Evolutionary conservation across 2,113 vertebrate species (phyloP).

Genomic region (Glareola pratincola): DNA sequence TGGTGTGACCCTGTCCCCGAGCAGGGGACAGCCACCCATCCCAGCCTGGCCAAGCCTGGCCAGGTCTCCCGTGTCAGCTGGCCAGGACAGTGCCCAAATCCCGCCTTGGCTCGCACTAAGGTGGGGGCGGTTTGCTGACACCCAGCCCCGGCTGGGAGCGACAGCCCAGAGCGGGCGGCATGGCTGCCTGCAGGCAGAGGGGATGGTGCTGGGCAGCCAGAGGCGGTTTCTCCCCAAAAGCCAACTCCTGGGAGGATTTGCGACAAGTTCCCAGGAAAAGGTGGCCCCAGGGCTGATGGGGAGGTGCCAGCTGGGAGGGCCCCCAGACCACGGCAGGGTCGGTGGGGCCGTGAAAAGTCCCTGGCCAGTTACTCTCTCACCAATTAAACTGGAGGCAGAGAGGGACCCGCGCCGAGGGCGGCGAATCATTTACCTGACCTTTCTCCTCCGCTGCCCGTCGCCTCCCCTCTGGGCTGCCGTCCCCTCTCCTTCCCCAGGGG

Average conservation of each 20-base stretch:
- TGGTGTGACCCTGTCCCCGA: neutral
- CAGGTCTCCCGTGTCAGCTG: neutral
- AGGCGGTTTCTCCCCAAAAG: neutral
- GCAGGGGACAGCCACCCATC: neutral
- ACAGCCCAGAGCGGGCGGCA: rapidly evolving
- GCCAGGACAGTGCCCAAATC: neutral
- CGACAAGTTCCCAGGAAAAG: neutral
- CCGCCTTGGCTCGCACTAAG: rapidly evolving
- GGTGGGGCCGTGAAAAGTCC: neutral
- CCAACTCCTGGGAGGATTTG: neutral
- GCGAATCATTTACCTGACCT: constrained; percentile 23
- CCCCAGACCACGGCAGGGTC: neutral
- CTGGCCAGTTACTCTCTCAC: neutral
- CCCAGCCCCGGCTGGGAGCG: neutral
- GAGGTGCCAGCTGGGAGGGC: neutral
- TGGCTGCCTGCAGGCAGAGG: neutral
- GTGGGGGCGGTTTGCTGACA: rapidly evolving
- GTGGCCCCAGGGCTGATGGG: neutral
- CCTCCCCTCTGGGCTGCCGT: neutral
- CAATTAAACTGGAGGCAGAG: constrained; percentile 2
- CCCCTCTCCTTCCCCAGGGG: neutral
- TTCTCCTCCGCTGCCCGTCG: neutral
- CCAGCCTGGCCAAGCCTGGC: neutral
- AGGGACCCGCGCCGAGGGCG: rapidly evolving
- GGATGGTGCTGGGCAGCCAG: neutral